Conservation (phyloP, 2,888 invertebrate species). For the Phyllotreta striolata region DNA sequence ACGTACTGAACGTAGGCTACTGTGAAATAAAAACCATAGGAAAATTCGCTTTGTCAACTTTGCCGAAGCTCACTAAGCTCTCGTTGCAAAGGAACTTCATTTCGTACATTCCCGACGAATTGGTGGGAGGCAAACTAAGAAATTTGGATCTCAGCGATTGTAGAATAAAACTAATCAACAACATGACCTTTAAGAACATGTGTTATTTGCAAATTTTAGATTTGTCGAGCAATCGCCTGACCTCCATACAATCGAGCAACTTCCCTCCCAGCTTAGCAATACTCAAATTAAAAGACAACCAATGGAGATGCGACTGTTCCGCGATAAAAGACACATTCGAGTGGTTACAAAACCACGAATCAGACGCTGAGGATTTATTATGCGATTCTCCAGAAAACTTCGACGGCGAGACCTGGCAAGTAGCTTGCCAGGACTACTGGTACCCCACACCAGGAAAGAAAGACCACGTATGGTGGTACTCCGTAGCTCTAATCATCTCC, state of each 20-base stretch:
- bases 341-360: constrained; percentile 67
- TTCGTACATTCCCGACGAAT: constrained; percentile 67
- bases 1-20: constrained; percentile 69
- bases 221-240: constrained; percentile 76
- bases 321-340: constrained; percentile 70
- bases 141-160: constrained; percentile 69
- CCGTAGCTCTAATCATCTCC: constrained; percentile 66
- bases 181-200: constrained; percentile 70
- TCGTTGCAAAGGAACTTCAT: constrained; percentile 74
- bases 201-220: constrained; percentile 69
- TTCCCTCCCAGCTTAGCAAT: constrained; percentile 68
- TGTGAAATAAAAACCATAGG: constrained; percentile 71
- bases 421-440: constrained; percentile 73
- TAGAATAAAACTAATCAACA: constrained; percentile 69
- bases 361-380: constrained; percentile 61
- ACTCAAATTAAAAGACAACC: constrained; percentile 74
- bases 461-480: constrained; percentile 66
- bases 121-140: constrained; percentile 69
- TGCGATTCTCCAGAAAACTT: constrained; percentile 72
- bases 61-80: constrained; percentile 68
- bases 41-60: constrained; percentile 65
- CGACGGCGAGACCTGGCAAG: constrained; percentile 73
- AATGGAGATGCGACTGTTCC: constrained; percentile 78
- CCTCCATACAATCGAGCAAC: constrained; percentile 66
- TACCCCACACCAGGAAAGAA: constrained; percentile 50